Conservation (phyloP, 2,113 vertebrate genomes). For the Otolemur garnettii region DNA sequence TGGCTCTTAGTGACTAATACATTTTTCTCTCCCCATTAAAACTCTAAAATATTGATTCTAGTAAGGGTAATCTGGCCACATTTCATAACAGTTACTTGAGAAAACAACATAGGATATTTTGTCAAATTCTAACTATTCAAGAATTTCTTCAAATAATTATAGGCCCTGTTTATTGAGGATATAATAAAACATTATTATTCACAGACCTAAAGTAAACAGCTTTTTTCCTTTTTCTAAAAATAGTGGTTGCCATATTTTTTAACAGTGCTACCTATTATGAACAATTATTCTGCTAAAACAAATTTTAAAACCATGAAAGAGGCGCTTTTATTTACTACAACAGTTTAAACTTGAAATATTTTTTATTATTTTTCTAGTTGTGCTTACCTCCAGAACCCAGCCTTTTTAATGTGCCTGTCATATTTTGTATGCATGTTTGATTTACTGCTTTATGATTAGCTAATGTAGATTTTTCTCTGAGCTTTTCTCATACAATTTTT, state of each 20-base stretch:
- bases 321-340: slow-evolving; percentile 66
- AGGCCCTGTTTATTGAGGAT: neutral
- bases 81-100: slow-evolving; percentile 60
- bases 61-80: slow-evolving; percentile 20
- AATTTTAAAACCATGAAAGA: slow-evolving; percentile 57
- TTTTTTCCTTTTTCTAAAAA: slow-evolving; percentile 73
- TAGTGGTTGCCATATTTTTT: slow-evolving; percentile 81
- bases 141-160: slow-evolving; percentile 75
- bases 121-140: slow-evolving; percentile 72
- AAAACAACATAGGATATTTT: slow-evolving; percentile 62
- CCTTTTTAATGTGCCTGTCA: slow-evolving; percentile 42
- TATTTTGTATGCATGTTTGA: slow-evolving; percentile 83
- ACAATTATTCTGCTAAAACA: slow-evolving; percentile 77
- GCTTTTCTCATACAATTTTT: slow-evolving; percentile 80
- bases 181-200: slow-evolving; percentile 75
- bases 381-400: slow-evolving; percentile 75
- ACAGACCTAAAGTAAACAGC: slow-evolving; percentile 69
- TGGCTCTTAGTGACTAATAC: slow-evolving; percentile 30
- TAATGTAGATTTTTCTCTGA: slow-evolving; percentile 81
- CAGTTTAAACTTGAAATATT: slow-evolving; percentile 22
- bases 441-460: slow-evolving; percentile 80
- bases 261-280: slow-evolving; percentile 80
- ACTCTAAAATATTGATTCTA: slow-evolving; percentile 63
- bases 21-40: slow-evolving; percentile 55
- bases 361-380: slow-evolving; percentile 80